Evolutionary conservation across 1,140 invertebrate genomes (phyloP), one percentile per base, ranked within the genome.

Genomic region (Euwallacea similis): DNA sequence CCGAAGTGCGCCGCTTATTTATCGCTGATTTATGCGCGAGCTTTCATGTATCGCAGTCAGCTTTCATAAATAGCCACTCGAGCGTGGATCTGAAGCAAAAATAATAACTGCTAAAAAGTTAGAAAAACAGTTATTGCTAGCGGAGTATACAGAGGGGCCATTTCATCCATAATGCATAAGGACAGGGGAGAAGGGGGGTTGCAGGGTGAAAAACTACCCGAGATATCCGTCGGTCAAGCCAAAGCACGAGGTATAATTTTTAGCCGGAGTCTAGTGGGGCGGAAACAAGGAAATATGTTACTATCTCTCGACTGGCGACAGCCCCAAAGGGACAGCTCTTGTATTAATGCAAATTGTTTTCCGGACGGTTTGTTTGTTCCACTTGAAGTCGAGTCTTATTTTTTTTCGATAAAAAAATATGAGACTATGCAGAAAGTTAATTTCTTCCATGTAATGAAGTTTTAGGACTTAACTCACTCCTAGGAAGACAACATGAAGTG

Each of bases 261-360:
- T 76, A 75, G 75, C 73, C 71, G 64, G 64, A 74, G 73, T 44
- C 68, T 72, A 74, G 66, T 77, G 67, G 76, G 67, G 69, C 66
- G 76, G 74, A 78, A 78, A 71, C 64, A 65, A 76, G 74, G 73
- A 76, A 78, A 78, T 78, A 78, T 78, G 77, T 78, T 76, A 78
- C 70, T 74, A 70, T 78, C 75, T 76, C 70, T 42, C 50, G 67
- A 44, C 72, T 33, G 76, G 71, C 74, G 74, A 73, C 73, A 69
- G 67, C 59, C 68, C 67, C 41, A 58, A 60, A 65, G 65, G 65
- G 64, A 44, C 63, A 47, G 56, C 42, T 62, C 11, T 55, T 42
- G 67, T 71, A 74, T 74, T 73, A 75, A 75, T 75, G 74, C 72
- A 75, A 75, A 75, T 75, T 63, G 72, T 72, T 75, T 73, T 74